A percentile compares a stretch with the other conserved stretches of the same genome.
Evolutionary conservation across 1,140 invertebrate species (phyloP).

Genomic region (Wasmannia auropunctata): DNA sequence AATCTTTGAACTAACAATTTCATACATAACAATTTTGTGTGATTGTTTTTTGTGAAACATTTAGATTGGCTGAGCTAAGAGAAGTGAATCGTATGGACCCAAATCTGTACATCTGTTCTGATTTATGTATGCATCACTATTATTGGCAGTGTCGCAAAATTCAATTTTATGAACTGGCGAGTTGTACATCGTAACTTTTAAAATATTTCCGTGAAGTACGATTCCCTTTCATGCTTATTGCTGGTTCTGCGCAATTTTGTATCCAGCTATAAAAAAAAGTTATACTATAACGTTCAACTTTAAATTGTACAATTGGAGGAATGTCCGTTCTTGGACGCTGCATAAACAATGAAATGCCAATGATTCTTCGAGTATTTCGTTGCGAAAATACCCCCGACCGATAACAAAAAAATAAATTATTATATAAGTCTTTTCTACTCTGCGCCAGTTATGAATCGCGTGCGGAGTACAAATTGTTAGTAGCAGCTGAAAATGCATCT

Average conservation of each 20-base stretch:
- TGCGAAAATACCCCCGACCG: slow-evolving; percentile 67
- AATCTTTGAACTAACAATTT: slow-evolving; percentile 54
- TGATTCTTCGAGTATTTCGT: slow-evolving; percentile 72
- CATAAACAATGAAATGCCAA: slow-evolving; percentile 76
- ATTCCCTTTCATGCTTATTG: slow-evolving; percentile 56
- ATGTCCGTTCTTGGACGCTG: slow-evolving; percentile 70
- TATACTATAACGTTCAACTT: slow-evolving; percentile 59
- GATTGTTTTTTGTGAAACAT: slow-evolving; percentile 34
- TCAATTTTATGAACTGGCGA: not conserved
- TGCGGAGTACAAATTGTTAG: slow-evolving; percentile 41
- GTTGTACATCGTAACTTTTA: slow-evolving; percentile 28
- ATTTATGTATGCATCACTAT: not conserved
- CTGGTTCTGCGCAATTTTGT: slow-evolving; percentile 55
- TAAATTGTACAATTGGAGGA: slow-evolving; percentile 73
- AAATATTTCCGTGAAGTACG: slow-evolving; percentile 42
- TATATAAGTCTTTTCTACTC: slow-evolving; percentile 35
- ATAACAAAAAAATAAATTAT: slow-evolving; percentile 45
- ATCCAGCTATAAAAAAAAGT: slow-evolving; percentile 48
- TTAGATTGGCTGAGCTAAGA: slow-evolving; percentile 47
- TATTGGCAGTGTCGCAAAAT: not conserved
- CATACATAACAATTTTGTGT: slow-evolving; percentile 26
- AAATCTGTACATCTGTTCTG: not conserved
- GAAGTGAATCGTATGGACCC: slow-evolving; percentile 50
- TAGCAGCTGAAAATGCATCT: slow-evolving; percentile 49
- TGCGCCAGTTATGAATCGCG: slow-evolving; percentile 34